Percentiles rank a stretch among this genome's conserved stretches.
Conservation (phyloP, 2,113 vertebrate genomes). For the Paracanthobrama guichenoti region DNA sequence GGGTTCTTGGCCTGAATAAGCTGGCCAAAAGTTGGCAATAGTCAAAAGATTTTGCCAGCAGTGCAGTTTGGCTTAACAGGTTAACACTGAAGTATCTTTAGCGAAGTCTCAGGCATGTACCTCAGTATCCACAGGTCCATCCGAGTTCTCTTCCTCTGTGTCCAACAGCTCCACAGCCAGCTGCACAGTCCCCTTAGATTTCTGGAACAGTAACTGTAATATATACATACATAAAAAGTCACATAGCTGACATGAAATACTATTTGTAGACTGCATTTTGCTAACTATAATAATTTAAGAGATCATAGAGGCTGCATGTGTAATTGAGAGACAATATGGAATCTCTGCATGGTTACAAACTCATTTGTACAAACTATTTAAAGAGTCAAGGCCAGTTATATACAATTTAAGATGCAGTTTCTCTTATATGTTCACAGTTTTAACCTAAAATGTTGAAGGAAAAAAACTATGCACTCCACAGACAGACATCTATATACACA, state of each 20-base stretch:
- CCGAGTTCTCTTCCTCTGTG: constrained; percentile 96
- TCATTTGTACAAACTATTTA: not conserved
- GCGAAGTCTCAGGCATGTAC: constrained; percentile 63
- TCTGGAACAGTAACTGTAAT: constrained; percentile 87
- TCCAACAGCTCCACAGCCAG: constrained; percentile 94
- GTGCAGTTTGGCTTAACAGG: not conserved
- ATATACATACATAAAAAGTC: too few relatives aligned
- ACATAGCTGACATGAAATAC: not conserved
- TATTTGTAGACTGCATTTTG: not conserved
- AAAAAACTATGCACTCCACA: not conserved
- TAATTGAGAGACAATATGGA: not conserved
- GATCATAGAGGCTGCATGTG: not conserved
- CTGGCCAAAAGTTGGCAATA: not conserved
- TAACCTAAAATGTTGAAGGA: not conserved
- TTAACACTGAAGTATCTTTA: not conserved
- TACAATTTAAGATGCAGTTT: not conserved
- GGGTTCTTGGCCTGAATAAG: not conserved
- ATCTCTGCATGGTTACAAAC: not conserved
- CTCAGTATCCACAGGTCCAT: constrained; percentile 94
- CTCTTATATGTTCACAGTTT: not conserved
- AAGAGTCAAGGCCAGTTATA: not conserved
- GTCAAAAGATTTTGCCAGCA: not conserved
- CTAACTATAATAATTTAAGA: not conserved
- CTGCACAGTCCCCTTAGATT: constrained; percentile 87
- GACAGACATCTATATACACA: not conserved